Percentiles rank a stretch among this genome's conserved stretches.
These are phyloP conservation scores for Litoditis marina DNA, from an alignment of 2,888 invertebrate genomes.

Conservation along the genomic window DNA sequence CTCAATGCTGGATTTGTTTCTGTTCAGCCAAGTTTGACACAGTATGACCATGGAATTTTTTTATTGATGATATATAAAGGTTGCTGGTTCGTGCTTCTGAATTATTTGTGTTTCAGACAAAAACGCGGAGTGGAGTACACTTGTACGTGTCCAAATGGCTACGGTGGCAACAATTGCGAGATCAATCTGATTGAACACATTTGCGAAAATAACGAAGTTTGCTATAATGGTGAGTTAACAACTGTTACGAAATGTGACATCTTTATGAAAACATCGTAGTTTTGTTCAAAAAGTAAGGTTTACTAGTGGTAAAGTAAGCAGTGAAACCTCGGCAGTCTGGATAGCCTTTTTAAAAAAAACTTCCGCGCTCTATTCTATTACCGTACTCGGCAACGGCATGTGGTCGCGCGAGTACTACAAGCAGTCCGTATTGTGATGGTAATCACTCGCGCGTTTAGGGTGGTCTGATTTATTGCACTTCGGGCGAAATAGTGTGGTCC, in stretches of 20 bases:
- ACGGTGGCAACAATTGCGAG: constrained; percentile 10
- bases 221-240: constrained; percentile 16
- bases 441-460: constrained; percentile 15
- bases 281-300: not conserved
- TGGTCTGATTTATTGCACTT: constrained; percentile 17
- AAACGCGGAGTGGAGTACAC: constrained; percentile 1
- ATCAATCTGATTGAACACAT: constrained; percentile 7
- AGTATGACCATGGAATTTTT: not conserved
- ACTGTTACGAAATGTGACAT: no score
- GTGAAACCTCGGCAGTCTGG: no score
- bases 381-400: no score
- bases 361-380: no score
- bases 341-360: no score
- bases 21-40: no score
- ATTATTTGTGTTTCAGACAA: not conserved
- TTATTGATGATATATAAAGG: no score
- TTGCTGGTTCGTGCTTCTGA: not conserved
- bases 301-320: no score
- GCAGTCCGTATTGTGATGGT: constrained; percentile 17
- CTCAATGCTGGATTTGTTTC: no score
- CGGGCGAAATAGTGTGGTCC: not conserved
- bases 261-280: not conserved
- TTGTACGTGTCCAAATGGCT: constrained; percentile 12
- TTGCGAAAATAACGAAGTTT: constrained; percentile 5
- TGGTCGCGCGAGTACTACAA: constrained; percentile 12